phyloP scores from a whole-genome alignment of 2,113 vertebrate genomes.

The Balaeniceps rex region DNA sequence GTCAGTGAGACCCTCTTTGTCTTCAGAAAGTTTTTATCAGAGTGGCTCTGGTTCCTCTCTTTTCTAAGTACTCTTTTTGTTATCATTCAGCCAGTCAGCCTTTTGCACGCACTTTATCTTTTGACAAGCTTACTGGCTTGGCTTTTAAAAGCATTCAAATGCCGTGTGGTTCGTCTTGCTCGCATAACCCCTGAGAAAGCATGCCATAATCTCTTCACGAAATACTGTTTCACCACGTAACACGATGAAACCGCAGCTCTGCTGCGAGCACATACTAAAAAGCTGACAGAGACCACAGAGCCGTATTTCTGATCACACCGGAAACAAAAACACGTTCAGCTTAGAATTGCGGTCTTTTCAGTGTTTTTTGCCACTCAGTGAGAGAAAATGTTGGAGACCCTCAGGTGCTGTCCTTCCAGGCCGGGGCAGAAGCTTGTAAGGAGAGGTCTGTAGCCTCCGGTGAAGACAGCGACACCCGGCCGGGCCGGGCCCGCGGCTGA shows the following conservation, averaged over 20 bases:
- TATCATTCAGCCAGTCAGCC: not conserved
- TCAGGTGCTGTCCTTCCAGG: rapidly evolving
- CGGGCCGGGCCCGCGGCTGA: rapidly evolving
- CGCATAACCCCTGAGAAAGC: rapidly evolving
- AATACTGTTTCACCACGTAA: not conserved
- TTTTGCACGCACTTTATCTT: not conserved
- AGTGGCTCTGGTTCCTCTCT: not conserved
- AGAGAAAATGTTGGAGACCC: not conserved
- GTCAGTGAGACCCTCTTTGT: not conserved
- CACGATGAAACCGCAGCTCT: not conserved
- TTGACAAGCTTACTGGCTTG: not conserved
- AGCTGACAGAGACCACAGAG: not conserved
- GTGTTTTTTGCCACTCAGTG: not conserved
- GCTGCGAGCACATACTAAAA: rapidly evolving
- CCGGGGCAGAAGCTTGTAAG: not conserved
- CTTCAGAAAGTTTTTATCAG: not conserved
- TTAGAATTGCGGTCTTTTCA: not conserved
- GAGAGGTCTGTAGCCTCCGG: rapidly evolving
- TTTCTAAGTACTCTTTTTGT: not conserved
- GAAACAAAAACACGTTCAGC: rapidly evolving
- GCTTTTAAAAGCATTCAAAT: not conserved
- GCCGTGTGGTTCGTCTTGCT: not conserved
- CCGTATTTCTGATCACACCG: not conserved
- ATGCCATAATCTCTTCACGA: rapidly evolving
- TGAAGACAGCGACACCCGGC: no score